Percentiles rank a stretch among this genome's conserved stretches.
phyloP scores from a whole-genome alignment of 2,113 vertebrate genomes.

The Ophiodon elongatus region DNA sequence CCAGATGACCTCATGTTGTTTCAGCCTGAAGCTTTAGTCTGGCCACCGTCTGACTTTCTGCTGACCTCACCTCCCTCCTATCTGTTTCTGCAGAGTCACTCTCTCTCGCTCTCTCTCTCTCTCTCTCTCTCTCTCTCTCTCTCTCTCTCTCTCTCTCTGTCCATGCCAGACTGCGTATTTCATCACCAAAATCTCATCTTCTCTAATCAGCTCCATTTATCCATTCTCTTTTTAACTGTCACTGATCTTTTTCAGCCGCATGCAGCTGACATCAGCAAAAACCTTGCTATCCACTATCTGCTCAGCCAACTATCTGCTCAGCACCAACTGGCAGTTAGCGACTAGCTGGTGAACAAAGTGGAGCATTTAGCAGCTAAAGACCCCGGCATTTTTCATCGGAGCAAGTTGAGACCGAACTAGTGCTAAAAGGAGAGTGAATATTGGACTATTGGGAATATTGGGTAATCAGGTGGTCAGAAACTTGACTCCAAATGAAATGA shows the following conservation, averaged over 20 bases:
- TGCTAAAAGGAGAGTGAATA: background rate
- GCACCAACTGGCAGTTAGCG: background rate
- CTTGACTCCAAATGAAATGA: background rate
- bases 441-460: background rate
- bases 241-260: conserved; percentile 6
- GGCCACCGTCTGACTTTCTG: conserved; percentile 55
- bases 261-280: background rate
- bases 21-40: conserved; percentile 49
- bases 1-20: conserved; percentile 54
- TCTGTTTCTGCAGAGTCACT: conserved; percentile 55
- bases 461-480: background rate
- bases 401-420: background rate
- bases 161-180: background rate
- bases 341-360: background rate
- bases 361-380: background rate
- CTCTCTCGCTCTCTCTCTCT: background rate
- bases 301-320: background rate
- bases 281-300: too few relatives aligned
- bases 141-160: background rate
- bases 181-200: conserved; percentile 13
- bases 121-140: background rate
- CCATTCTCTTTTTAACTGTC: background rate
- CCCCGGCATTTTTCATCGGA: background rate
- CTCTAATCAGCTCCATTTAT: background rate
- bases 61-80: conserved; percentile 46